Evolutionary conservation across 2,113 vertebrate species (phyloP), one percentile per base, ranked within the genome.

Genomic region (Carassius auratus): DNA sequence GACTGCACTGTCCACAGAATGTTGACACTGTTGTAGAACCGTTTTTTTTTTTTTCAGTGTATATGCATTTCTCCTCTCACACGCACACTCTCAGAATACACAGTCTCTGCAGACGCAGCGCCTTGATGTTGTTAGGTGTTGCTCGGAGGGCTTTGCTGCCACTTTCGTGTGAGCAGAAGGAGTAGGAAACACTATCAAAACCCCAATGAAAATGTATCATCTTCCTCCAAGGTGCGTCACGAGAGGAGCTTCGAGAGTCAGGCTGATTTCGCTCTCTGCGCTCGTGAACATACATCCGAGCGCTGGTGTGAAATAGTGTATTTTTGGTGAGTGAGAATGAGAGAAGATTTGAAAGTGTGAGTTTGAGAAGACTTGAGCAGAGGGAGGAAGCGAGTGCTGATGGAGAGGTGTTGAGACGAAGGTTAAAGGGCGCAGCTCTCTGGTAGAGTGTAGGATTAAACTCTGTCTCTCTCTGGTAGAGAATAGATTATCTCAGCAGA

Each of bases 211-310:
- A 82, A 82, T 66, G 71, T 76, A 38, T 86, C 85, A 76, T 62
- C 80, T 88, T 69, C 66, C 38, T 88, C 69, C 59, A 48, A 86
- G 78, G 55, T 64, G 79, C 79, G 73, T 87, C 77, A 78, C 36
- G 55, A 30, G 30, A 30, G 30, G 30, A 38, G 38, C 38, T 38
- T 7, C 38, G 38, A 38, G 38, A 38, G 38, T 38, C 38, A 38
- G 38, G 38, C 38, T 38, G 38, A 38, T 38, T 38, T 71, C n/a
- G n/a, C n/a, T 21, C 42, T 64, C 68, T 52, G 48, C 5, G 36
- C 0, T 50, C 48, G 19, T 7, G 61, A 57, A 68, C 45, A 33
- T 78, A 55, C 48, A 30, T 75, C 61, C 36, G 33, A 17, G 61
- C 52, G 36, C 48, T 52, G 45, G 76, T 76, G 76, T 68, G 33